A percentile compares a stretch with the other conserved stretches of the same genome.
Conservation (phyloP, 1,140 invertebrate genomes). For the Limonius californicus region DNA sequence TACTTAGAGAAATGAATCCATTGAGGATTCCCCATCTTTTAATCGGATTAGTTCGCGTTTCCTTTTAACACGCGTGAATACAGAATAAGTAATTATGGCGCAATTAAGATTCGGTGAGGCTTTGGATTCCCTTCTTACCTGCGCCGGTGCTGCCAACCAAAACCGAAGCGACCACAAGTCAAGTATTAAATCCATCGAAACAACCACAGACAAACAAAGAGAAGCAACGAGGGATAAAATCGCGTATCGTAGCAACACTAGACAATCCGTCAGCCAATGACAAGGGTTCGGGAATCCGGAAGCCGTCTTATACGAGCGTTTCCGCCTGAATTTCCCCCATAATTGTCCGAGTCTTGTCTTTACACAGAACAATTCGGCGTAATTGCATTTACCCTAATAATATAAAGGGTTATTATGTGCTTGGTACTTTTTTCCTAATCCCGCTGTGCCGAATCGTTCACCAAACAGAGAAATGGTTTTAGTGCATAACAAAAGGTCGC, state of each 20-base stretch:
- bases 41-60: too few species aligned
- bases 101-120: background rate
- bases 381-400: slow-evolving; percentile 10
- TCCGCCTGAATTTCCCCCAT: slow-evolving; percentile 21
- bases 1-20: background rate
- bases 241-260: slow-evolving; percentile 14
- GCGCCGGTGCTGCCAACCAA: background rate
- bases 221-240: slow-evolving; percentile 11
- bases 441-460: too few species aligned
- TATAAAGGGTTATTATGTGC: background rate
- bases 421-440: background rate
- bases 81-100: background rate
- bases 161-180: background rate
- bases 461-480: too few species aligned
- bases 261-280: slow-evolving; percentile 22
- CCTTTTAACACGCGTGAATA: background rate
- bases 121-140: background rate
- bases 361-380: background rate
- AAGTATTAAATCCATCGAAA: background rate
- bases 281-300: slow-evolving; percentile 23
- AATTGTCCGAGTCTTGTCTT: slow-evolving; percentile 35
- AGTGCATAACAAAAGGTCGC: too few species aligned
- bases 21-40: background rate
- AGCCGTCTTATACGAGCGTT: slow-evolving; percentile 21
- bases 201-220: background rate